Evolutionary conservation across 2,113 vertebrate genomes (phyloP), one percentile per base, ranked within the genome.

Genomic region (Atlantisia rogersi): DNA sequence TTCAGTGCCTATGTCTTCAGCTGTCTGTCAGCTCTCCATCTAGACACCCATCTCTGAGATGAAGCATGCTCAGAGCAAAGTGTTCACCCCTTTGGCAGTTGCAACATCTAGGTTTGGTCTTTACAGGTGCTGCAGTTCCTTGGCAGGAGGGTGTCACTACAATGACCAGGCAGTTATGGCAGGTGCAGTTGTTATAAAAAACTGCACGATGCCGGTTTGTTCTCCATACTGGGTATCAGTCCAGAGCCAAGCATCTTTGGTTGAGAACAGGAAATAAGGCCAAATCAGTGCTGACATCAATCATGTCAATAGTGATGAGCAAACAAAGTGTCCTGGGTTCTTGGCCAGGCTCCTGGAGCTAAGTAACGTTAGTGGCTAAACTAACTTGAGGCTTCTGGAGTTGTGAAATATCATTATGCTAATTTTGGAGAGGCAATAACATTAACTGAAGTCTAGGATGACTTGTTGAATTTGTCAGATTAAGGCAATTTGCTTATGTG

Each of bases 381-480:
- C 18, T 67, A 87, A 67, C 70, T 35, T 15, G 46, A 83, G 39
- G 25, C 25, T 90, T 39, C 46, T 88, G 56, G 26, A 71, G 55
- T 52, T 83, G 71, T 56, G 75, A 90, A 90, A 86, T 88, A 68
- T 16, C n/a, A 60, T 86, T 60, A 46, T 56, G 46, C 26, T 90
- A n/a, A 93, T 81, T 92, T 70, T 92, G 82, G 64, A 93, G 48
- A 78, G 42, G 12, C 65, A 88, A 86, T 77, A 67, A n/a, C 32
- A n/a, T 63, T 80, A 59, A 59, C 63, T 62, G 59, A 74, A 88
- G 40, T 37, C 71, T 86, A 50, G 53, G 40, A 62, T 69, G 79
- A 83, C 68, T 83, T 81, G 50, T 78, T 90, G 92, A 75, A 78
- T 93, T 83, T 86, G 42, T 86, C 73, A 90, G 46, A 86, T 88